A percentile compares a stretch with the other conserved stretches of the same genome.
Conservation (phyloP, 2,888 invertebrate species). For the Pristionchus exspectatus region DNA sequence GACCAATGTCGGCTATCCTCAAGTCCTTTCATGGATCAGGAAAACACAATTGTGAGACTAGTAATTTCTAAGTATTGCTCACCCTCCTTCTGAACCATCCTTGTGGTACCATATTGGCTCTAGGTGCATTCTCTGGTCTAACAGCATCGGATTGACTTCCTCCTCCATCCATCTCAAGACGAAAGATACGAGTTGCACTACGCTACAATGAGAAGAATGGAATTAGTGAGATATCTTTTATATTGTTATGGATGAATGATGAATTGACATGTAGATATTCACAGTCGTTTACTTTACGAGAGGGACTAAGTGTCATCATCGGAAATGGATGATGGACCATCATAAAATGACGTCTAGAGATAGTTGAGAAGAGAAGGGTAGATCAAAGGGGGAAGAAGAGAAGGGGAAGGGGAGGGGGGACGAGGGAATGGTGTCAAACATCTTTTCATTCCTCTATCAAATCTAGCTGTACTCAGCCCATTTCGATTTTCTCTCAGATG, state of each 20-base stretch:
- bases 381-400: conserved; percentile 2
- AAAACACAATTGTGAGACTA: neutral
- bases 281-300: neutral
- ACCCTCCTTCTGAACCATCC: conserved; percentile 54
- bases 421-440: conserved; percentile 29
- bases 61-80: neutral
- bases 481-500: neutral
- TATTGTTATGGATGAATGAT: neutral
- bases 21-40: neutral
- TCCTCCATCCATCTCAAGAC: conserved; percentile 34
- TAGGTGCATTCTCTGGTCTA: conserved; percentile 45
- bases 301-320: conserved; percentile 28
- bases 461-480: neutral
- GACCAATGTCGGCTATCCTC: neutral
- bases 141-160: neutral
- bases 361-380: conserved; percentile 8
- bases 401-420: neutral
- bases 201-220: neutral
- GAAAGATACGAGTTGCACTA: conserved; percentile 10
- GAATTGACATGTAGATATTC: neutral
- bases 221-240: neutral
- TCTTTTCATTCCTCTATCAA: neutral
- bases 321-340: conserved; percentile 47
- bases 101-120: conserved; percentile 54
- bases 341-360: conserved; percentile 45